Percentiles rank a stretch among this genome's conserved stretches.
phyloP scores from a whole-genome alignment of 2,888 invertebrate species.

The Polydrusus pterygomalis region DNA sequence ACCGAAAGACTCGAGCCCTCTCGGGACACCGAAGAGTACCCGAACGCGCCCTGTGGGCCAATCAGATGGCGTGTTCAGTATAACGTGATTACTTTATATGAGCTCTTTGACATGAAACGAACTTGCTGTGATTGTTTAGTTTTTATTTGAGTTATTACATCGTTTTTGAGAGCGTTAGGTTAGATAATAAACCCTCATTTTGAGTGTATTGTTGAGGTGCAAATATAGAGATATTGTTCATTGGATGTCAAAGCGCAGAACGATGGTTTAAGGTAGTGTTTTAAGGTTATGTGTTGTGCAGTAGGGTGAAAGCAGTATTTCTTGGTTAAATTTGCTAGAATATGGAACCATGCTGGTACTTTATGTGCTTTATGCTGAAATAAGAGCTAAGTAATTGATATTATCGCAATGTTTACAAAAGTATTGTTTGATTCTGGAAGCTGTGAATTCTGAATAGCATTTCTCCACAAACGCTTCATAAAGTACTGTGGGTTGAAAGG shows the following conservation, averaged over 20 bases:
- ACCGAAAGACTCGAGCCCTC: conserved; percentile 89
- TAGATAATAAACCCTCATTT: too few species aligned
- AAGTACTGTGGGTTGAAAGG: neutral
- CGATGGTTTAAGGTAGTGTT: conserved; percentile 9
- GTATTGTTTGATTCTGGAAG: too few species aligned
- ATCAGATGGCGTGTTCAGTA: conserved; percentile 54
- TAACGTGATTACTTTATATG: conserved; percentile 40
- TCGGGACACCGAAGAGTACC: conserved; percentile 73
- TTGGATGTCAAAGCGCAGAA: neutral
- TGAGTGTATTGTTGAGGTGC: too few species aligned
- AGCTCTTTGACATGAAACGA: conserved; percentile 19
- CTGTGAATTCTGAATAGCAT: too few species aligned
- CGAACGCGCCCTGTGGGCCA: conserved; percentile 66
- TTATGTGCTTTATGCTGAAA: neutral
- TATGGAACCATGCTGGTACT: neutral
- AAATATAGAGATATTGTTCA: neutral
- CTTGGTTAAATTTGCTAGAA: neutral
- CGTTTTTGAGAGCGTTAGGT: neutral
- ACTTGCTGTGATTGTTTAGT: too few species aligned
- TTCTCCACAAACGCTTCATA: neutral
- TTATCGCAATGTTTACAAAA: too few species aligned
- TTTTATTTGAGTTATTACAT: too few species aligned
- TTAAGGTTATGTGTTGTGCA: neutral
- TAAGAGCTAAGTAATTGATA: neutral
- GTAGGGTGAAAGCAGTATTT: neutral